phyloP scores from a whole-genome alignment of 64 coral and sea anemone species.

The Catalaphyllia jardinei region DNA sequence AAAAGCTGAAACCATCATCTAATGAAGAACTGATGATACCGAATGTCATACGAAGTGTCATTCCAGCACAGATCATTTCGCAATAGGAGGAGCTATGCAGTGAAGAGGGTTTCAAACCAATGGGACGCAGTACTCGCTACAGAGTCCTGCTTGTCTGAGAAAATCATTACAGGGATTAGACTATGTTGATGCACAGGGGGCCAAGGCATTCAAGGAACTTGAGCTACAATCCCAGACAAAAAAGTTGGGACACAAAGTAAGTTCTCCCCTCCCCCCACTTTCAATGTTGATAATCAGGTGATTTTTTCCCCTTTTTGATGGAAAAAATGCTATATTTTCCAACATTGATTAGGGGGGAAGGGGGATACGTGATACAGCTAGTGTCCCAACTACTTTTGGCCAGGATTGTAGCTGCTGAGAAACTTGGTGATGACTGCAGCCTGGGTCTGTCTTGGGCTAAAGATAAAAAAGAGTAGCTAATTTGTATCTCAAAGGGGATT shows the following conservation, averaged over 20 bases:
- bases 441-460: slow-evolving; percentile 27
- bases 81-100: slow-evolving; percentile 23
- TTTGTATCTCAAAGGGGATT: background rate
- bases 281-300: too few species aligned
- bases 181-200: slow-evolving; percentile 17
- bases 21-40: slow-evolving; percentile 13
- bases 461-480: slow-evolving; percentile 20
- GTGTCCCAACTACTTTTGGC: too few species aligned
- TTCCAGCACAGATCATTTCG: slow-evolving; percentile 4
- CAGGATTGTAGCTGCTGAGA: background rate
- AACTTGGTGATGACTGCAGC: background rate
- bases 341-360: too few species aligned
- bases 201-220: slow-evolving; percentile 27
- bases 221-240: too few species aligned
- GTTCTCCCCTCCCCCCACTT: too few species aligned
- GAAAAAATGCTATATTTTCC: too few species aligned
- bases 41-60: slow-evolving; percentile 16
- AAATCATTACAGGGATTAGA: slow-evolving; percentile 21
- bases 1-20: slow-evolving; percentile 19
- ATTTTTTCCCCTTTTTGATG: too few species aligned
- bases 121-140: too few species aligned
- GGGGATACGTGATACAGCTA: too few species aligned
- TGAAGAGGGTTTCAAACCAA: background rate
- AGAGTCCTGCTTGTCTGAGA: background rate
- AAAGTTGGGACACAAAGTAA: too few species aligned